Percentiles rank a stretch among this genome's conserved stretches.
These are phyloP conservation scores for Corticium candelabrum DNA, from an alignment of 37 sponge, comb jelly and placozoan species.

Conservation along the genomic window DNA sequence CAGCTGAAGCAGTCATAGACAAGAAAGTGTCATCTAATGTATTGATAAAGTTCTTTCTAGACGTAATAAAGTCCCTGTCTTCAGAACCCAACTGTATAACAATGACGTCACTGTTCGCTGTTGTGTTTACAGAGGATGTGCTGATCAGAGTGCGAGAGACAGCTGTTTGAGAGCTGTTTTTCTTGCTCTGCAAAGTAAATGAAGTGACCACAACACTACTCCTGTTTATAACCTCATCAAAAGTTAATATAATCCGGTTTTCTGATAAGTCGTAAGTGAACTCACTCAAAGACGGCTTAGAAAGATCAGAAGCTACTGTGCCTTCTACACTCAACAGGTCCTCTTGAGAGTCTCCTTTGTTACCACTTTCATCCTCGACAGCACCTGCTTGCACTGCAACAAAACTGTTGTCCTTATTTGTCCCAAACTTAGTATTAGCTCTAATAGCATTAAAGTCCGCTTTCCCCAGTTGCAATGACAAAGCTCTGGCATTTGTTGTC, in stretches of 20 bases:
- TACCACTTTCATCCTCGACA: slow-evolving; percentile 54
- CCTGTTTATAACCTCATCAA: slow-evolving; percentile 63
- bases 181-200: slow-evolving; percentile 43
- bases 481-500: background rate
- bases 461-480: background rate
- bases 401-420: slow-evolving; percentile 41
- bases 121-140: background rate
- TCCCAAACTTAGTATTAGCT: slow-evolving; percentile 34
- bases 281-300: slow-evolving; percentile 10
- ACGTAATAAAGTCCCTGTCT: background rate
- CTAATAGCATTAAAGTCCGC: slow-evolving; percentile 1
- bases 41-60: background rate
- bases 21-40: slow-evolving; percentile 30
- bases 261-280: slow-evolving; percentile 23
- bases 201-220: slow-evolving; percentile 45
- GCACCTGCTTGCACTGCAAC: slow-evolving; percentile 34
- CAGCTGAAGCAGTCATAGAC: slow-evolving; percentile 45
- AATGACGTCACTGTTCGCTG: background rate
- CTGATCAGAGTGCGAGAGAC: background rate
- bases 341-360: background rate
- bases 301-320: background rate
- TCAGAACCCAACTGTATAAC: background rate
- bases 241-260: slow-evolving; percentile 39
- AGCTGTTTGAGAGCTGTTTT: background rate
- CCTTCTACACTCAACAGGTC: too few relatives aligned